A percentile compares a stretch with the other conserved stretches of the same genome.
These are phyloP conservation scores for Hoplias malabaricus DNA, from an alignment of 2,113 vertebrate genomes.

Conservation along the genomic window DNA sequence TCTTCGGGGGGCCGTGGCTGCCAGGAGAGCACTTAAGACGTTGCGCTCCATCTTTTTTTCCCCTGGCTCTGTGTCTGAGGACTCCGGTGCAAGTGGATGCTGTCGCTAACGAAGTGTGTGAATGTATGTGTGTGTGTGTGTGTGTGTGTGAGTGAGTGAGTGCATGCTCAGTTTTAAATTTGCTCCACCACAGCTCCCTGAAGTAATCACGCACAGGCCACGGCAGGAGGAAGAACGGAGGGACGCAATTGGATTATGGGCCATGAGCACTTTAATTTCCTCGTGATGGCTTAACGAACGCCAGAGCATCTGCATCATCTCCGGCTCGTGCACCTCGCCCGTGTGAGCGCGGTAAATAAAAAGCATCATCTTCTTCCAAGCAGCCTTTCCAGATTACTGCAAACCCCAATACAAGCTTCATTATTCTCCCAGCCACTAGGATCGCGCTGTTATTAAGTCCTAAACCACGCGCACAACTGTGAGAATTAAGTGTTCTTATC, in stretches of 20 bases:
- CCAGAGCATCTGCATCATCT: slow-evolving; percentile 63
- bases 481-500: slow-evolving; percentile 18
- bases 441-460: slow-evolving; percentile 26
- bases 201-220: slow-evolving; percentile 65
- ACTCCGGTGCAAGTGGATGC: slow-evolving; percentile 63
- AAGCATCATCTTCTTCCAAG: slow-evolving; percentile 31
- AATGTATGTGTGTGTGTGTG: slow-evolving; percentile 15
- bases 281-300: slow-evolving; percentile 61
- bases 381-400: slow-evolving; percentile 37
- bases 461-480: not conserved
- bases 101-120: not conserved
- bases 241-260: slow-evolving; percentile 75
- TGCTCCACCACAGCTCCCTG: slow-evolving; percentile 68
- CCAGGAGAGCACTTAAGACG: slow-evolving; percentile 75
- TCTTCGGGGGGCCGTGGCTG: slow-evolving; percentile 70
- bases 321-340: slow-evolving; percentile 47
- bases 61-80: slow-evolving; percentile 39
- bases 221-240: slow-evolving; percentile 44
- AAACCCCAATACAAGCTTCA: slow-evolving; percentile 4
- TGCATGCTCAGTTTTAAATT: slow-evolving; percentile 72
- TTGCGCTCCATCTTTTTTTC: slow-evolving; percentile 57
- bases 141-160: slow-evolving; percentile 14
- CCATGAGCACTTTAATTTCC: slow-evolving; percentile 79
- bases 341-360: slow-evolving; percentile 48
- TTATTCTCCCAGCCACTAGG: slow-evolving; percentile 25